A percentile compares a stretch with the other conserved stretches of the same genome.
These are phyloP conservation scores for Polymixis lichenea DNA, from an alignment of 2,888 invertebrate species.

Conservation along the genomic window DNA sequence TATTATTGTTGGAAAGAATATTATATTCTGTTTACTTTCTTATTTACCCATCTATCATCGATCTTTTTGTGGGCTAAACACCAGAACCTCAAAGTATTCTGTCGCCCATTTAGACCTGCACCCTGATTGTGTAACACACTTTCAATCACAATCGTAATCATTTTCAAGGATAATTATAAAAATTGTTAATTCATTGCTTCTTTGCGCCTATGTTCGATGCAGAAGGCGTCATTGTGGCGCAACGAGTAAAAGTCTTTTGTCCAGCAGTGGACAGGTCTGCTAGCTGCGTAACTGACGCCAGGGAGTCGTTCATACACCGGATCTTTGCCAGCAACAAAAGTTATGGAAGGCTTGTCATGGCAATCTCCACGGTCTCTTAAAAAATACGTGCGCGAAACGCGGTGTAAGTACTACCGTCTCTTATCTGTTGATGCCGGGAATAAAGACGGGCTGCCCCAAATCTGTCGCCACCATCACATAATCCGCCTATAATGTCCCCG, in stretches of 20 bases:
- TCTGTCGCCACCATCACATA: not conserved
- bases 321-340: not conserved
- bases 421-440: not conserved
- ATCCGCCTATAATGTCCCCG: no score
- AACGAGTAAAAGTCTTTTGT: not conserved
- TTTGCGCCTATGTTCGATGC: no score
- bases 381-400: not conserved
- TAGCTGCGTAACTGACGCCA: not conserved
- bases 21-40: not conserved
- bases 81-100: not conserved
- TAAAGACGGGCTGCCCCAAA: not conserved
- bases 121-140: not conserved
- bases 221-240: no score
- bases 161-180: no score
- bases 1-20: slow-evolving; percentile 1
- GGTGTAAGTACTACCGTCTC: not conserved
- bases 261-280: not conserved
- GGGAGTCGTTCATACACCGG: not conserved
- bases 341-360: not conserved
- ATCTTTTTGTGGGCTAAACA: not conserved
- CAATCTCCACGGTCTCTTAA: not conserved
- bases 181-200: no score
- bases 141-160: no score
- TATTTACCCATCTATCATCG: not conserved
- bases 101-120: not conserved